These are phyloP conservation scores for Campylomormyrus numenius DNA, from an alignment of 2,113 vertebrate species.

Conservation along the genomic window DNA sequence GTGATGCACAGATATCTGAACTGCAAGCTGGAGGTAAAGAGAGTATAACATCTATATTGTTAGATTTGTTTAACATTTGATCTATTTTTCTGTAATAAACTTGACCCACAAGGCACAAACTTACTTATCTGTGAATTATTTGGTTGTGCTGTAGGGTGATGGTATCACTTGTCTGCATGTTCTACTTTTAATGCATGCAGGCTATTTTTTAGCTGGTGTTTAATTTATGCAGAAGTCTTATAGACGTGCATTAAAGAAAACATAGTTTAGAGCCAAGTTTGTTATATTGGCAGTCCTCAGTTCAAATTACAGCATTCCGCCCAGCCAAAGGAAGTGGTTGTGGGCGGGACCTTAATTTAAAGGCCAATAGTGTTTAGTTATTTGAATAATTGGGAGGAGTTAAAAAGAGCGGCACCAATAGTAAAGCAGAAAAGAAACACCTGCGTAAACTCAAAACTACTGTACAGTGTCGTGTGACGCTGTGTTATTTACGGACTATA, in stretches of 20 bases:
- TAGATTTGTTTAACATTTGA: neutral
- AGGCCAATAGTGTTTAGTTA: neutral
- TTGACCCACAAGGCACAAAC: neutral
- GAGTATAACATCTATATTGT: constrained; percentile 13
- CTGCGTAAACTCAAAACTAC: constrained; percentile 14
- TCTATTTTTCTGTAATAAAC: constrained; percentile 7
- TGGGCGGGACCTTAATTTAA: neutral
- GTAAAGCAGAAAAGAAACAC: constrained; percentile 21
- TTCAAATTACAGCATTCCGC: neutral
- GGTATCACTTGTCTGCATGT: neutral
- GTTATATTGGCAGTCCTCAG: neutral
- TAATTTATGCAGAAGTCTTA: neutral
- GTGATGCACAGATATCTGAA: constrained; percentile 47
- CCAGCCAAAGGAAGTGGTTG: neutral
- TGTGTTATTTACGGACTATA: constrained; percentile 24
- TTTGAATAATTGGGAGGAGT: constrained; percentile 15
- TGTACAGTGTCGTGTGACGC: constrained; percentile 11
- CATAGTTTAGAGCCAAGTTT: neutral
- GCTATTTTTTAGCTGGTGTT: neutral
- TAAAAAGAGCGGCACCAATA: constrained; percentile 39
- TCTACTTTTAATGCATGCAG: neutral
- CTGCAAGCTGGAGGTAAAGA: constrained; percentile 41
- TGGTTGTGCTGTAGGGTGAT: neutral
- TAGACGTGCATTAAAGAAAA: neutral
- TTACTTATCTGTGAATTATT: neutral